Evolutionary conservation across 2,113 vertebrate genomes (phyloP), one percentile per base, ranked within the genome.

Genomic region (Spea bombifrons): DNA sequence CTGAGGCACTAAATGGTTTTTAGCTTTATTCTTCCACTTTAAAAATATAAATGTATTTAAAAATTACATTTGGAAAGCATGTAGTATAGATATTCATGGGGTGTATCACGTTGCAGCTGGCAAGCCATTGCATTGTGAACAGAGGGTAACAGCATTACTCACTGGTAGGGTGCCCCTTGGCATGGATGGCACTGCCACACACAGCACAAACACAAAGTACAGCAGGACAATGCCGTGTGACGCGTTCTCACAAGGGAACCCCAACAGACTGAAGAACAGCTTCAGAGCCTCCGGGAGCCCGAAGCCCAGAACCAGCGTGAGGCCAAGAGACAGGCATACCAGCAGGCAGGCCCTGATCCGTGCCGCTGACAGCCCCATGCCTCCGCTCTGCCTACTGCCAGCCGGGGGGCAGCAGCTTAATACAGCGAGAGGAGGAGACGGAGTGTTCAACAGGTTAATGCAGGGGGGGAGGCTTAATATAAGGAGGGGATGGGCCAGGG

Each of bases 91-190:
- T 30, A 30, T 30, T 30, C 30, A 30, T 30, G 30, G 30, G 30
- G 2, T 30, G 30, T 2, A 30, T 30, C 30, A 30, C 30, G 30
- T 30, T 30, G 30, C 30, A 30, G 30, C 30, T 30, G 30, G n/a
- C n/a, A n/a, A n/a, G n/a, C n/a, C n/a, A n/a, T n/a, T n/a, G n/a
- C n/a, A n/a, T n/a, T n/a, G n/a, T n/a, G n/a, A n/a, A n/a, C 30
- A 30, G 30, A 30, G 30, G 30, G 30, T 30, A 30, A 30, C 30
- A 30, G 5, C 5, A 46, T 13, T 82, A 84, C 84, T 82, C 88
- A 94, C 94, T 88, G 91, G 85, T 57, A 92, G 82, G 30, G 84
- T 65, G 43, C 93, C 93, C 75, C 93, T 87, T 0, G 91, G 90
- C 7, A 94, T 63, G 0, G 86, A 80, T n/a, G 93, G 90, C 57